Base-by-base conservation (phyloP, 1,140 invertebrate species). In the Platyscapa corneri region DNA sequence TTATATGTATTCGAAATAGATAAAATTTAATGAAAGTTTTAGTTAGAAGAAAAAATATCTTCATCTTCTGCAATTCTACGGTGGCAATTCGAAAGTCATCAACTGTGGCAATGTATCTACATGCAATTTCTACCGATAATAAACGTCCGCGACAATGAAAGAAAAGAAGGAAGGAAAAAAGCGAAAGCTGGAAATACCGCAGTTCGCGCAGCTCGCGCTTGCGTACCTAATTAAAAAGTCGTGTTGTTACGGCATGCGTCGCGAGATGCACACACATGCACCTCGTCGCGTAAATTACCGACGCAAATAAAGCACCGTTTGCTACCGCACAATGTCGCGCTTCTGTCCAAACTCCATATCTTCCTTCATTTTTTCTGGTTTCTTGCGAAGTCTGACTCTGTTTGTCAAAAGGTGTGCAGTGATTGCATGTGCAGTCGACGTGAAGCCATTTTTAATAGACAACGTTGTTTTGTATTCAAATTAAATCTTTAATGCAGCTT, bases 111-210 rank as follows among this genome's bases (percentile, higher is more conserved):
- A 72, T 37, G 32, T 34, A 72, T 72, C 34, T 39, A 39, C 67
- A 39, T 32, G 67, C 67, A 72, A 72, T 72, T 72, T 39, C 67
- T 39, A 34, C 18, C 53, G 76, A 65, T 27, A 64, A 37, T 37
- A 37, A 34, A 39, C 34, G 12, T 39, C 12, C 77, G 10, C 56
- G 67, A 39, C 30, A 77, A 65, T 39, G 30, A 30, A 37, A 23
- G 53, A 34, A 64, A 37, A 72, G 67, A 72, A 34, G 53, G n/a
- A 60, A 42, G 34, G 37, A 78, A 78, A 79, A 79, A 79, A 72
- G 60, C 77, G 77, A 79, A 79, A 79, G 77, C 77, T 79, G 77
- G 77, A 79, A 79, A 79, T 79, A 64, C 77, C 77, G 34, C 56
- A 16, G 16, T 42, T 34, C 12, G 56, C 77, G 37, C 65, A 60